Conservation (phyloP, 2,888 invertebrate species). For the Lasioglossum zephyrum region DNA sequence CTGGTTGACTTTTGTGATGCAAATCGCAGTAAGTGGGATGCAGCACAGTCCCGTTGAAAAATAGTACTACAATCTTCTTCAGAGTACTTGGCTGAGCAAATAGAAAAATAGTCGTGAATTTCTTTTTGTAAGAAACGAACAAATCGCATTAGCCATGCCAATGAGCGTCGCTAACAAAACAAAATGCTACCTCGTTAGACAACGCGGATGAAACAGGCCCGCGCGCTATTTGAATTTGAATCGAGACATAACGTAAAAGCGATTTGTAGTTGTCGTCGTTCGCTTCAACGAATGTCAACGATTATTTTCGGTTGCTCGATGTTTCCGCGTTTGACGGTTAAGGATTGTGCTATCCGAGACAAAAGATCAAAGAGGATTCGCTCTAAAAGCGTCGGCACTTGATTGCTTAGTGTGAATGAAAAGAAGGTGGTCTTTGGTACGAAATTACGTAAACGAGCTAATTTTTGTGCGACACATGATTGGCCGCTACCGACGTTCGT, state of each 20-base stretch:
- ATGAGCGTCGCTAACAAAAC: not conserved
- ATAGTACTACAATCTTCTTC: not conserved
- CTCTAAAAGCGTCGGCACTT: too few relatives aligned
- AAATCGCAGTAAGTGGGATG: not conserved
- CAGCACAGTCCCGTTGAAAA: not conserved
- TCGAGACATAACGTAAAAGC: conserved; percentile 40
- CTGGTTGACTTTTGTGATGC: not conserved
- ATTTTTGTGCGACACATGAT: conserved; percentile 6
- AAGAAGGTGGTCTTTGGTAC: not conserved
- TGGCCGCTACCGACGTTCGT: not conserved
- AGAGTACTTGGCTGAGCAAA: not conserved
- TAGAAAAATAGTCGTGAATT: conserved; percentile 17
- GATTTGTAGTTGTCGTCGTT: conserved; percentile 63
- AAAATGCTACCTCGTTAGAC: conserved; percentile 22
- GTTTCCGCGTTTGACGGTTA: conserved; percentile 35
- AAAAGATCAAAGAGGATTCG: conserved; percentile 40
- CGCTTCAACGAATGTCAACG: conserved; percentile 22
- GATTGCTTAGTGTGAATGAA: conserved; percentile 6
- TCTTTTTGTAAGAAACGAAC: conserved; percentile 9
- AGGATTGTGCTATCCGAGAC: conserved; percentile 31
- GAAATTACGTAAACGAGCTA: not conserved
- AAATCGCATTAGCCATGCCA: conserved; percentile 10
- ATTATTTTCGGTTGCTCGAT: conserved; percentile 42
- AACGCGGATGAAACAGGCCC: conserved; percentile 18
- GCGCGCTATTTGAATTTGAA: conserved; percentile 61